A percentile compares a stretch with the other conserved stretches of the same genome.
phyloP scores from a whole-genome alignment of 1,140 invertebrate species.

The Diabrotica virgifera region DNA sequence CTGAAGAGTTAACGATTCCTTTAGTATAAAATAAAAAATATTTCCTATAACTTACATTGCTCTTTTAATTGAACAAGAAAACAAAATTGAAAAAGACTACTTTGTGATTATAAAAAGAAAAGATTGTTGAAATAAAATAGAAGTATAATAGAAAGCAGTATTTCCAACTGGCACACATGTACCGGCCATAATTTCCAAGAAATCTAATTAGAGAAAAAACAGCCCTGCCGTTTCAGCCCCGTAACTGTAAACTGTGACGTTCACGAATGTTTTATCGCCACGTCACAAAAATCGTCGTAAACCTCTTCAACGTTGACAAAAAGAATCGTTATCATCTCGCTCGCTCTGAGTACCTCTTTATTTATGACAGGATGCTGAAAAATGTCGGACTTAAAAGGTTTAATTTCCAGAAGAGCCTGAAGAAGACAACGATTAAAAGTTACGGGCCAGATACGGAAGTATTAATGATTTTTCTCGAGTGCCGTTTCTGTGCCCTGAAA shows the following conservation, averaged over 20 bases:
- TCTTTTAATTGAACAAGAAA: too few relatives aligned
- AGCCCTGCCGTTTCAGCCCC: neutral
- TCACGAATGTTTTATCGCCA: neutral
- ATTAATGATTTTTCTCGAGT: neutral
- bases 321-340: constrained; percentile 12
- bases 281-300: neutral
- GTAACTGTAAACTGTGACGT: neutral
- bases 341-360: constrained; percentile 21
- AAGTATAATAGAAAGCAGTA: too few relatives aligned
- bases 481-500: neutral
- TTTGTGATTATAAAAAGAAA: too few relatives aligned
- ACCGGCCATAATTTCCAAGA: neutral
- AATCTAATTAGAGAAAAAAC: neutral
- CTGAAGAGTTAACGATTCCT: too few relatives aligned
- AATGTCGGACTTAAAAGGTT: constrained; percentile 29
- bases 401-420: constrained; percentile 24
- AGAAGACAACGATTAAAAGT: constrained; percentile 29
- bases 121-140: too few relatives aligned
- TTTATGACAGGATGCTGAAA: constrained; percentile 26
- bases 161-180: too few relatives aligned
- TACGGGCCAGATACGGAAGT: constrained; percentile 18
- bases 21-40: too few relatives aligned
- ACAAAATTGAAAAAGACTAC: too few relatives aligned
- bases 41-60: too few relatives aligned
- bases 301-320: neutral